Evolutionary conservation across 2,888 invertebrate species (phyloP), one percentile per base, ranked within the genome.

Genomic region (Stratiomys singularior): DNA sequence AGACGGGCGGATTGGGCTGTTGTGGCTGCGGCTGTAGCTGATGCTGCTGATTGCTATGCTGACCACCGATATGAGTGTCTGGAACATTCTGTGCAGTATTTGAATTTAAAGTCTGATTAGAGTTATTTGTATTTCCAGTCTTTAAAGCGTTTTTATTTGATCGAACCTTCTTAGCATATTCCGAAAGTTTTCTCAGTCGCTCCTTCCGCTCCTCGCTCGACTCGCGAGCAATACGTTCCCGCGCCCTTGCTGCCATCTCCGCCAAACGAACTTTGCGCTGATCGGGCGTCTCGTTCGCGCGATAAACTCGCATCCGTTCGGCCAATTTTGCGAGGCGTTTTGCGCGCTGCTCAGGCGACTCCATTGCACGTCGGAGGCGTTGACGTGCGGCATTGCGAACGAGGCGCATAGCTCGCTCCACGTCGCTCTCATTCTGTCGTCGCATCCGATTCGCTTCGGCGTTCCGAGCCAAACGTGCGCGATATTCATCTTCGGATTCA

Each of bases 141-240:
- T 86, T 86, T 82, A 85, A 81, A 83, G 83, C 82, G 84, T 86
- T 85, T 85, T 87, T 87, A 85, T 85, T 86, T 84, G 86, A 85
- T 85, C 87, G 85, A 84, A 87, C 86, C 86, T 86, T 87, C 85
- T 87, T 87, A 81, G 87, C 87, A 81, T 87, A 87, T 79, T 87
- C 87, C 82, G 87, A 87, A 81, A 87, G 83, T 83, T 87, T 87
- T 83, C 86, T 85, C 83, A 87, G 85, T 83, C 87, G 84, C 79
- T 87, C 86, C 84, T 86, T 85, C 79, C 87, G 85, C 81, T 87
- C 86, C 27, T 87, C 87, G 56, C 82, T 81, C 11, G 84, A 81
- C 79, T 87, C 87, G 78, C 83, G 85, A 63, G 86, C 86, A 44
- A 87, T 86, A 47, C 87, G 83, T 58, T 87, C 86, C 0, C 87